Conservation (phyloP, 2,888 invertebrate genomes). For the Sinohyriopsis cumingii region DNA sequence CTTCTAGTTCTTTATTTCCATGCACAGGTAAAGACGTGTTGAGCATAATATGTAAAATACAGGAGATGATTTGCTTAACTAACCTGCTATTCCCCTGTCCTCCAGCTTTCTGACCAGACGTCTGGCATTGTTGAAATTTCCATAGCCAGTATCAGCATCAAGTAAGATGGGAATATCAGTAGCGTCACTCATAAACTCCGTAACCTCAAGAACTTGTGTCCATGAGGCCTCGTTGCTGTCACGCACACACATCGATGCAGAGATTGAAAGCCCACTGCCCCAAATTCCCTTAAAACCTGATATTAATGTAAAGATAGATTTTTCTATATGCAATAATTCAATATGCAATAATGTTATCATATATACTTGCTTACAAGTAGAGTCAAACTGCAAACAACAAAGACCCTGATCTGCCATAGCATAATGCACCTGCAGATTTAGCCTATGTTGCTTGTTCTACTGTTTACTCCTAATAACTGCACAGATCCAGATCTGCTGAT, state of each 20-base stretch:
- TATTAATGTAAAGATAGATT: background rate
- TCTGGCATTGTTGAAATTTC: slow-evolving; percentile 74
- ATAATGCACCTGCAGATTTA: background rate
- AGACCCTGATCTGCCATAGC: background rate
- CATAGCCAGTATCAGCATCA: slow-evolving; percentile 74
- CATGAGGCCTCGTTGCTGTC: slow-evolving; percentile 74
- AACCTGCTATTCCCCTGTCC: slow-evolving; percentile 72
- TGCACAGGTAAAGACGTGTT: background rate
- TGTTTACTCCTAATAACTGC: too few relatives aligned
- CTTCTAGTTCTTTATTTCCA: background rate
- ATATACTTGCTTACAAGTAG: too few relatives aligned
- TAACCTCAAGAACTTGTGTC: slow-evolving; percentile 73
- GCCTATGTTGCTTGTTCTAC: too few relatives aligned
- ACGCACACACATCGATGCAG: slow-evolving; percentile 72
- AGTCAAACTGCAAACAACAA: too few relatives aligned
- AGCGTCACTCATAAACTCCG: slow-evolving; percentile 73
- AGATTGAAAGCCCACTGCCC: slow-evolving; percentile 73
- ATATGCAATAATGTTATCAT: too few relatives aligned
- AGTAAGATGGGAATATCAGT: slow-evolving; percentile 72
- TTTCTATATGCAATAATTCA: too few relatives aligned
- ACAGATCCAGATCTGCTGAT: too few relatives aligned
- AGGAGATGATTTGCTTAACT: background rate
- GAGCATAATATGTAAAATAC: background rate
- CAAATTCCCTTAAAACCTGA: slow-evolving; percentile 70
- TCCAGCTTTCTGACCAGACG: slow-evolving; percentile 72